These are phyloP conservation scores for Dicycla oo DNA, from an alignment of 2,888 invertebrate species.

Conservation along the genomic window DNA sequence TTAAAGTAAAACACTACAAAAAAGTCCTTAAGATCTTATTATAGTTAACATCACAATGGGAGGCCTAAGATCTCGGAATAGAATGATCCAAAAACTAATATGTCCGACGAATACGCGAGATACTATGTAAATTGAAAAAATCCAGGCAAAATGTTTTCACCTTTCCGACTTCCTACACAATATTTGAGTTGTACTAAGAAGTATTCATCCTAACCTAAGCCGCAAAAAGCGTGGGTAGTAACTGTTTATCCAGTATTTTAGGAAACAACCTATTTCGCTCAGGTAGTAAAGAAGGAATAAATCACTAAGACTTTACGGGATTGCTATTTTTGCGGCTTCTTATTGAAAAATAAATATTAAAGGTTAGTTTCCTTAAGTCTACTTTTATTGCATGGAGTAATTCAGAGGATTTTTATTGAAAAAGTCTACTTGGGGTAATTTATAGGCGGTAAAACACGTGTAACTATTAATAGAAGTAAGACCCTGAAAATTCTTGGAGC, in stretches of 20 bases:
- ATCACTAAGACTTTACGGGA: conserved; percentile 24
- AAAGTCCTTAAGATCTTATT: not conserved
- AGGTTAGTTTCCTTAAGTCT: conserved; percentile 3
- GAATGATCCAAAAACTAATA: not conserved
- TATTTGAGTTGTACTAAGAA: conserved; percentile 5
- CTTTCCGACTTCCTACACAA: not conserved
- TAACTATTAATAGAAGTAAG: no score
- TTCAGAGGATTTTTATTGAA: conserved; percentile 3
- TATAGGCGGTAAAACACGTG: not conserved
- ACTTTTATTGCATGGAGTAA: not conserved
- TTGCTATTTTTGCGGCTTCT: conserved; percentile 8
- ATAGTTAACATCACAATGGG: not conserved
- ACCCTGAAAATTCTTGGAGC: not conserved
- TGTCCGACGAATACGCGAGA: not conserved
- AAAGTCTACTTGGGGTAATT: not conserved
- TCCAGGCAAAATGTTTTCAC: not conserved
- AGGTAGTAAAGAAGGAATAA: conserved; percentile 35
- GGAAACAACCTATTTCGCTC: conserved; percentile 24
- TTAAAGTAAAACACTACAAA: not conserved
- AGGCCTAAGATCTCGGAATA: not conserved
- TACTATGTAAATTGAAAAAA: conserved; percentile 2
- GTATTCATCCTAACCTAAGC: conserved; percentile 11
- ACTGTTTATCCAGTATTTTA: conserved; percentile 23
- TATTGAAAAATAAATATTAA: conserved; percentile 29
- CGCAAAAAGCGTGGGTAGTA: conserved; percentile 12